Evolutionary conservation across 2,113 vertebrate species (phyloP), one percentile per base, ranked within the genome.

Genomic region (Nothoprocta perdicaria): DNA sequence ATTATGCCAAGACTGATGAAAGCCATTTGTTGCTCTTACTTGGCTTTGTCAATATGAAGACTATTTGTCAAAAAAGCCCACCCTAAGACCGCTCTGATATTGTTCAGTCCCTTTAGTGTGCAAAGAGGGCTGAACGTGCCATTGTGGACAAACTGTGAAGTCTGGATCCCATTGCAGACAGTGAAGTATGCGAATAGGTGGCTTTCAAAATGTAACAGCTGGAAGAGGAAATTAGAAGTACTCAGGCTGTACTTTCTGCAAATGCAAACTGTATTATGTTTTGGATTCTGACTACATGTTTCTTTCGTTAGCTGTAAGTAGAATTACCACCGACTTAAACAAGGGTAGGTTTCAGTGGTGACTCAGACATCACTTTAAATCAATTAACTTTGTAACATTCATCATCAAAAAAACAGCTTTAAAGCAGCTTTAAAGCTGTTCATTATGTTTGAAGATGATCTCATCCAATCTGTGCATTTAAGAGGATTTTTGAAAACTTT

Each of bases 1-100:
- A 27, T 94, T 86, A 72, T 84, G 55, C 92, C 85, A 79, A 76
- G 80, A 72, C 73, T 87, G 77, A 91, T 88, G 82, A 94, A 95
- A 86, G 29, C 62, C 60, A 53, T 88, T 89, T 83, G n/a, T 78
- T 61, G 61, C 71, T 85, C 11, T 67, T 46, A 22, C n/a, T 94
- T 94, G 72, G 48, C 43, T 27, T 48, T 80, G 89, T 86, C 82
- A 73, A 3, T 82, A 40, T 8, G 29, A 88, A 50, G n/a, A 46
- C 35, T 0, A 0, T 84, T 89, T 89, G 68, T 88, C 74, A 80
- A 46, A 89, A 84, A 92, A 90, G 60, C 82, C 68, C 41, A 72
- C 67, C 67, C 68, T 80, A 4, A 1, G 14, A 68, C 12, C 24
- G 72, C 69, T 88, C 58, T 68, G 40, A 45, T 15, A 68, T 65